These are phyloP conservation scores for Peribatodes rhomboidaria DNA, from an alignment of 2,888 invertebrate species.

Conservation along the genomic window DNA sequence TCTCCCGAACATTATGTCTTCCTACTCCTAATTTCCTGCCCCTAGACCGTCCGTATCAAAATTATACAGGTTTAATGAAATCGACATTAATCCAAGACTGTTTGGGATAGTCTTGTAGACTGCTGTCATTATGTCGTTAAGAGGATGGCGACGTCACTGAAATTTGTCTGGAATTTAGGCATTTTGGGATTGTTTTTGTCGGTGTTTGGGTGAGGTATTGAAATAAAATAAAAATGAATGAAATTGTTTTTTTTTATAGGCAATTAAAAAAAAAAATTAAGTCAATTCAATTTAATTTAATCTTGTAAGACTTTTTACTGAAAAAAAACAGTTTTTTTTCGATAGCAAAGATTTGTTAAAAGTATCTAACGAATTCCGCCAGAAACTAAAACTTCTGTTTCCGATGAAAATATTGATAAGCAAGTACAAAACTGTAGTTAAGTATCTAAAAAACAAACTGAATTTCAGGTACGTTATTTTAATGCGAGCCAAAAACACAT, in stretches of 20 bases:
- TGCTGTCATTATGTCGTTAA: slow-evolving; percentile 82
- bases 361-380: too few relatives aligned
- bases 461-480: not conserved
- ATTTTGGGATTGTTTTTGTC: slow-evolving; percentile 9
- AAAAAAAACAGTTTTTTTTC: too few relatives aligned
- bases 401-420: too few relatives aligned
- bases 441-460: too few relatives aligned
- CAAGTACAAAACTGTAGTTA: too few relatives aligned
- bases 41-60: slow-evolving; percentile 65
- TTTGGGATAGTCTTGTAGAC: slow-evolving; percentile 70
- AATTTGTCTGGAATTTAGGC: slow-evolving; percentile 68
- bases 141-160: slow-evolving; percentile 62
- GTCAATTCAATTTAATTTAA: too few relatives aligned
- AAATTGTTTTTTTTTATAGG: too few relatives aligned
- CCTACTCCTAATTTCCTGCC: slow-evolving; percentile 49
- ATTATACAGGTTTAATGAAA: slow-evolving; percentile 86
- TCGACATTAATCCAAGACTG: slow-evolving; percentile 82
- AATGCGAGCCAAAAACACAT: not conserved
- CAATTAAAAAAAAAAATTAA: too few relatives aligned
- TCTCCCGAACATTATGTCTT: slow-evolving; percentile 46
- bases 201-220: slow-evolving; percentile 6
- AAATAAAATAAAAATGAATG: slow-evolving; percentile 15
- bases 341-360: too few relatives aligned
- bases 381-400: too few relatives aligned
- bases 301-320: too few relatives aligned